Conservation (phyloP, 2,888 invertebrate genomes). For the Archips xylosteana region DNA sequence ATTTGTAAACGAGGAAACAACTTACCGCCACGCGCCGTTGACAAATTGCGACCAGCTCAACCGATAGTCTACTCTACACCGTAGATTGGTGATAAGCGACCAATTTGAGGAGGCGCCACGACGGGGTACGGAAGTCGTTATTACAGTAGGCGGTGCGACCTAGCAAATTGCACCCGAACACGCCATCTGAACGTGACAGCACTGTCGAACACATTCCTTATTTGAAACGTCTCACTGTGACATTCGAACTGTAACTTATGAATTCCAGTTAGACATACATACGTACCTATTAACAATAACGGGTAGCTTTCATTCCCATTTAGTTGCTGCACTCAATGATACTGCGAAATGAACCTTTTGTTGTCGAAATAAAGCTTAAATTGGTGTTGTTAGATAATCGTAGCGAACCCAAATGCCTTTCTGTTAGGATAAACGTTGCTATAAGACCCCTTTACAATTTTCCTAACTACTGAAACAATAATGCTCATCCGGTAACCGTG, state of each 20-base stretch:
- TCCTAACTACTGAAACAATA: slow-evolving; percentile 4
- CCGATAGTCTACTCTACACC: slow-evolving; percentile 79
- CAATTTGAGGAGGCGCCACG: slow-evolving; percentile 85
- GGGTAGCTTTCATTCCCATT: slow-evolving; percentile 22
- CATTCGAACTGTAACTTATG: slow-evolving; percentile 65
- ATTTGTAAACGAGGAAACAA: slow-evolving; percentile 69
- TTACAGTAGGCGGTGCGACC: slow-evolving; percentile 84
- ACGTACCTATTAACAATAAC: slow-evolving; percentile 19
- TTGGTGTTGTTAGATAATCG: not conserved
- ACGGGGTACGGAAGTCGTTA: slow-evolving; percentile 85
- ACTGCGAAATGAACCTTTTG: slow-evolving; percentile 1
- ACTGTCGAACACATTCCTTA: slow-evolving; percentile 83
- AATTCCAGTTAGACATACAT: slow-evolving; percentile 58
- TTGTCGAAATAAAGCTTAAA: not conserved
- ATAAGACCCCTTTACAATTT: slow-evolving; percentile 10
- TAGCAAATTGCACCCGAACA: slow-evolving; percentile 81
- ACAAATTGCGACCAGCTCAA: slow-evolving; percentile 79
- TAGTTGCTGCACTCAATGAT: slow-evolving; percentile 5
- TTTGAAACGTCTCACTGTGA: slow-evolving; percentile 80
- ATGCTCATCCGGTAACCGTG: not conserved
- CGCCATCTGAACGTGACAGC: slow-evolving; percentile 84
- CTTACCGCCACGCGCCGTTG: slow-evolving; percentile 67
- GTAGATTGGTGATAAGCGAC: slow-evolving; percentile 85
- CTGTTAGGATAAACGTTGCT: not conserved
- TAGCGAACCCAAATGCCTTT: not conserved